Evolutionary conservation across 2,113 vertebrate species (phyloP), one percentile per base, ranked within the genome.

Genomic region (Erythrocercus mccallii): DNA sequence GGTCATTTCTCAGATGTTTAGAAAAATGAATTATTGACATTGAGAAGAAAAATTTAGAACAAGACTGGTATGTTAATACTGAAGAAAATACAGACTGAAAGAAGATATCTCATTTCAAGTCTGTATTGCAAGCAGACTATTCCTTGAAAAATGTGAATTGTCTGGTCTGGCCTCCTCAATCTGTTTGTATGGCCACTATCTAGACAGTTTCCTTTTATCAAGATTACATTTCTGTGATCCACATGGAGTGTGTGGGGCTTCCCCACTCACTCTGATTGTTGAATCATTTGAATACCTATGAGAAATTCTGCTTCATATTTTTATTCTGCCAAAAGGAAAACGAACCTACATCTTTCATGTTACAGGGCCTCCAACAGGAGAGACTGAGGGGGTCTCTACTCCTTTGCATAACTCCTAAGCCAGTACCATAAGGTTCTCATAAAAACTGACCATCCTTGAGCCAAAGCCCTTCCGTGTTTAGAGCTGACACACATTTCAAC

Each of bases 221-320:
- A 47, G 33, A 35, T 35, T 45, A 11, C 5, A 9, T 73, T 84
- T 83, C 48, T 42, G 0, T 31, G 27, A 57, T 35, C 25, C 42
- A 1, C 0, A 0, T 31, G 24, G 60, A 71, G 13, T 7, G 8
- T 42, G 16, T 27, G 58, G 37, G 33, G 11, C 8, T 13, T 33
- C 2, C 3, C 6, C 2, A 13, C 12, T 9, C 25, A 2, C 28
- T 35, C 21, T 5, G 3, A 42, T 9, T 68, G 5, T 20, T 73
- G 33, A 86, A 51, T 48, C 19, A n/a, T 81, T 89, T 50, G 69
- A 58, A 61, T 31, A 47, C 3, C 33, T 48, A 5, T 11, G 15
- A 68, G 33, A 74, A 92, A 85, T 68, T 37, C 11, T 35, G 4
- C 20, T 81, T 64, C n/a, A 5, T 61, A 20, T 40, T 47, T 91